phyloP scores from a whole-genome alignment of 2,113 vertebrate species.

The Tautogolabrus adspersus region DNA sequence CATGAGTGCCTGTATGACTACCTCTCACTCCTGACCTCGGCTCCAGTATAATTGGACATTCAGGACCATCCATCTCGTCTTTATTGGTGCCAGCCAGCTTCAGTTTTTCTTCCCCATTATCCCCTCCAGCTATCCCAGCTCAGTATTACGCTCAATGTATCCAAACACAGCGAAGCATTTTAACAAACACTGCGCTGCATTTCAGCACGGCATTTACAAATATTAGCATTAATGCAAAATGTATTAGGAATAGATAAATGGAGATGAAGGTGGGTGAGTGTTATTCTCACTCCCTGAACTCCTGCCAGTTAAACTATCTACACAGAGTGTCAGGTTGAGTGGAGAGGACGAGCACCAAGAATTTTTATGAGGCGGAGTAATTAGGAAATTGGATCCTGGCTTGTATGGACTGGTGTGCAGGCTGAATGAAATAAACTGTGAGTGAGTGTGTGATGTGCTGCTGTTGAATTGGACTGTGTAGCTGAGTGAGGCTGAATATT shows the following conservation, averaged over 20 bases:
- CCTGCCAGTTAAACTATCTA: slow-evolving; percentile 50
- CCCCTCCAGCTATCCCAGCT: slow-evolving; percentile 51
- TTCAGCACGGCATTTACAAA: slow-evolving; percentile 73
- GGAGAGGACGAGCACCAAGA: slow-evolving; percentile 42
- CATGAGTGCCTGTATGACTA: slow-evolving; percentile 36
- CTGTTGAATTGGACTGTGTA: slow-evolving; percentile 26
- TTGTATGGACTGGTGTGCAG: slow-evolving; percentile 16
- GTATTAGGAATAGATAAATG: slow-evolving; percentile 68
- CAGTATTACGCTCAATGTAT: slow-evolving; percentile 47
- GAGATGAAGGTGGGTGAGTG: slow-evolving; percentile 56
- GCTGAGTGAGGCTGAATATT: slow-evolving; percentile 2
- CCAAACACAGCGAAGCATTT: slow-evolving; percentile 56
- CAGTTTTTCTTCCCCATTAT: slow-evolving; percentile 34
- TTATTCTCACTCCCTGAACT: slow-evolving; percentile 59
- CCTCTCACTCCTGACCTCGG: slow-evolving; percentile 52
- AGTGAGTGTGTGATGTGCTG: slow-evolving; percentile 20
- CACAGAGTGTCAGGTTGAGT: slow-evolving; percentile 46
- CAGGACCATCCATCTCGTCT: slow-evolving; percentile 51
- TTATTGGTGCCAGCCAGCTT: slow-evolving; percentile 48
- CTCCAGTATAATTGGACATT: slow-evolving; percentile 66
- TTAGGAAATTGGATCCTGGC: slow-evolving; percentile 52
- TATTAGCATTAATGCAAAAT: slow-evolving; percentile 77
- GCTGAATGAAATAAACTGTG: slow-evolving; percentile 35
- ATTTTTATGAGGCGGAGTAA: slow-evolving; percentile 56
- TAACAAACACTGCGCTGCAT: slow-evolving; percentile 54